Base-by-base conservation (phyloP, 2,888 invertebrate species). In the Cephus spinipes region DNA sequence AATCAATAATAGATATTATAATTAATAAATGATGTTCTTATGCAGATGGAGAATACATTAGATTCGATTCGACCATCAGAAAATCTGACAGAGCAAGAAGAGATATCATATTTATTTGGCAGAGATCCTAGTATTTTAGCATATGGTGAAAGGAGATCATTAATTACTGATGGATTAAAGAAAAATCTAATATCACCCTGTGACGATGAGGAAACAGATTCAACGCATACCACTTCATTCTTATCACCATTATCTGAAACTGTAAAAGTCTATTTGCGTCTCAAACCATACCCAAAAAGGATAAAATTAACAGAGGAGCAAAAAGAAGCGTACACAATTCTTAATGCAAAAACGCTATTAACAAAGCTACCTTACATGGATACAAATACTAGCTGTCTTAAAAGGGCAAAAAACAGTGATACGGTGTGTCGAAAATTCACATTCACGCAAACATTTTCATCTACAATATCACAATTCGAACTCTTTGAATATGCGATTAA, bases 231-330 rank as follows among this genome's bases (percentile, higher is more conserved):
- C 9, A 15, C 68, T 4, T 73, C 78, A 4, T 76, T 76, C 2
- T 34, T 76, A 11, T 74, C 79, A 1, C 11, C 79, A 15, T 71
- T 76, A 15, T 34, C 15, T 23, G 89, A 89, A 74, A 91, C 90
- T 1, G 83, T 94, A 9, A 93, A 94, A 86, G 94, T 94, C 1
- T 94, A 93, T 82, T 88, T 94, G 40, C 90, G 94, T 23, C 84
- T 94, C 81, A 94, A 94, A 84, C 94, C 94, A 0, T 92, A 93
- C 87, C 78, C 92, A 11, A 84, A 75, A 0, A 90, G 87, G 40
- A 68, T 86, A 3, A 86, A 85, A 73, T 74, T 88, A 32, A 82
- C 85, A 0, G 73, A 81, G 30, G 86, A 87, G 12, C 86, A 90
- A 90, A 6, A 91, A 91, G 81, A 92, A 83, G 85, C 93, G 88